Evolutionary conservation across 1,140 invertebrate species (phyloP).

Genomic region (Zaprionus inermis): DNA sequence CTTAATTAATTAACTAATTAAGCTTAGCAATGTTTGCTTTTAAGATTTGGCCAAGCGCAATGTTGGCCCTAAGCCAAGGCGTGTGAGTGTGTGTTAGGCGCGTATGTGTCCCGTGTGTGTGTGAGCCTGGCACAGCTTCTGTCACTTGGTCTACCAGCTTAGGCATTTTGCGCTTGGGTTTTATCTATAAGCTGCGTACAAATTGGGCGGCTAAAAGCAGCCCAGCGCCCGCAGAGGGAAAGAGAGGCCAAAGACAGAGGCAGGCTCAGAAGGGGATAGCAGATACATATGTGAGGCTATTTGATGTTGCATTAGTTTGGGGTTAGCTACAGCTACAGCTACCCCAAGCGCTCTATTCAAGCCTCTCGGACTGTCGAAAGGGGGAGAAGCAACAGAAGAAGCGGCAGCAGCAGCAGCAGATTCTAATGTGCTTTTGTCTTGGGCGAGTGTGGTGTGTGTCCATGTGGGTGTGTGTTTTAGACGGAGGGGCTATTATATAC

Average conservation of each 20-base stretch:
- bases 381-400: not conserved
- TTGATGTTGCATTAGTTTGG: conserved; percentile 49
- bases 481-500: not conserved
- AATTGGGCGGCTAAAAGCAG: conserved; percentile 45
- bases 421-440: conserved; percentile 55
- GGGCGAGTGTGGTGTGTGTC: conserved; percentile 24
- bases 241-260: not conserved
- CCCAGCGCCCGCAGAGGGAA: conserved; percentile 11
- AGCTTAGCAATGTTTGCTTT: not conserved
- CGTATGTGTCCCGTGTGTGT: not conserved
- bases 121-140: conserved; percentile 14
- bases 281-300: conserved; percentile 31
- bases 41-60: not conserved
- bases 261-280: not conserved
- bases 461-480: conserved; percentile 14
- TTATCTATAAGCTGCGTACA: conserved; percentile 52
- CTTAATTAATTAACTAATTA: conserved; percentile 1
- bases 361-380: conserved; percentile 16
- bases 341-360: not conserved
- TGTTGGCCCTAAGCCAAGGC: not conserved
- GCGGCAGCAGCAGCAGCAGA: conserved; percentile 19
- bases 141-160: conserved; percentile 36
- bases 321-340: conserved; percentile 30
- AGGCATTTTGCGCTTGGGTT: conserved; percentile 37
- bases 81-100: not conserved